phyloP scores from a whole-genome alignment of 2,113 vertebrate genomes.

The Tragulus kanchil region DNA sequence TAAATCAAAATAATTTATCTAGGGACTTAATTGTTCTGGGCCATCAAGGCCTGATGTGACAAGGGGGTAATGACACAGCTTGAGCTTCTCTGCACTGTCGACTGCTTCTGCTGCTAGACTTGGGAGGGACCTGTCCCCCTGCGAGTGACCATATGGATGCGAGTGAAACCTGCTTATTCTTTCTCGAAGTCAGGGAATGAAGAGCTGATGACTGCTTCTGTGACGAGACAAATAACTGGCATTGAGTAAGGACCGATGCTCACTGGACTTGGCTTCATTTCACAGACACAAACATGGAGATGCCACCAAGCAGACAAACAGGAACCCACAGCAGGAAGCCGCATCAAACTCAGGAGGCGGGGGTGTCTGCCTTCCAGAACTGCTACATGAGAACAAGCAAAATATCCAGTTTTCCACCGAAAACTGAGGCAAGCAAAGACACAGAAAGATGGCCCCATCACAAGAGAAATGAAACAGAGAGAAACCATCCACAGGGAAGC shows the following conservation, averaged over 20 bases:
- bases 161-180: neutral
- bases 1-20: neutral
- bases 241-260: neutral
- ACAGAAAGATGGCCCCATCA: neutral
- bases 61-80: neutral
- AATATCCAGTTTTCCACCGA: neutral
- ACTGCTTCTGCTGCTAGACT: neutral
- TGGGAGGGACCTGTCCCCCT: fast-evolving
- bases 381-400: neutral
- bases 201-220: neutral
- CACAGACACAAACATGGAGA: neutral
- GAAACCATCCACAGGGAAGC: neutral
- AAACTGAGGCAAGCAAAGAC: neutral
- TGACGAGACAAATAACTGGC: neutral
- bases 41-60: neutral
- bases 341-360: neutral
- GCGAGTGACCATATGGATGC: neutral
- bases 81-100: neutral
- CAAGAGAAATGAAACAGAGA: neutral
- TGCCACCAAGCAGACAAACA: too few relatives aligned
- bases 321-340: neutral
- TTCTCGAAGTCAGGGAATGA: neutral
- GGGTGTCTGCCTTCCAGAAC: fast-evolving
- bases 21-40: too few relatives aligned
- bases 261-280: neutral